These are phyloP conservation scores for Chelmon rostratus DNA, from an alignment of 2,797 vertebrate genomes.

Conservation along the genomic window DNA sequence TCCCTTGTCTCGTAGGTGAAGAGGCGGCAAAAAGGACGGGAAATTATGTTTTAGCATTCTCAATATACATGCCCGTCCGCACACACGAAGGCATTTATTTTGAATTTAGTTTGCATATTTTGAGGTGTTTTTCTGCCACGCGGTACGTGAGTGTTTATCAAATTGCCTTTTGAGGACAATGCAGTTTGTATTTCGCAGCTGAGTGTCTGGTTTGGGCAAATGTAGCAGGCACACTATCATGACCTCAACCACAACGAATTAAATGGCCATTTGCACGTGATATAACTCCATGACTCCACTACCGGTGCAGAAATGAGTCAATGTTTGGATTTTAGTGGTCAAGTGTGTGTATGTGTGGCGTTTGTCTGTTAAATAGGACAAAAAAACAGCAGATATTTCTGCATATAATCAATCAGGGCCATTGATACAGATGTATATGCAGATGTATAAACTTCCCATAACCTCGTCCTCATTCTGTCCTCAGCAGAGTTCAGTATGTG, in stretches of 20 bases:
- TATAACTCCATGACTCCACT: not conserved
- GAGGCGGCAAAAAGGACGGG: constrained; percentile 73
- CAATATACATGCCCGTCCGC: constrained; percentile 70
- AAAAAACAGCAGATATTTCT: not conserved
- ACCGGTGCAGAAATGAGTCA: not conserved
- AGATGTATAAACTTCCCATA: not conserved
- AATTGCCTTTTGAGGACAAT: constrained; percentile 48
- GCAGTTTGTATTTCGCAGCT: constrained; percentile 53
- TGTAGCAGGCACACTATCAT: constrained; percentile 1
- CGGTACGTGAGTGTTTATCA: constrained; percentile 56
- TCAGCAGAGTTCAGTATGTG: constrained; percentile 15
- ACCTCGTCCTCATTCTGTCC: constrained; percentile 2
- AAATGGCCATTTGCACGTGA: constrained; percentile 49
- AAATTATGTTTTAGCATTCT: constrained; percentile 73
- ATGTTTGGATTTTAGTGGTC: not conserved
- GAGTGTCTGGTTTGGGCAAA: constrained; percentile 26
- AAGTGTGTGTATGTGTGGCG: not conserved
- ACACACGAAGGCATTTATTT: constrained; percentile 29
- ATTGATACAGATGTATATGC: not conserved
- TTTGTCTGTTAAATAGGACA: too few relatives aligned
- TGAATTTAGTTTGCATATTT: constrained; percentile 58
- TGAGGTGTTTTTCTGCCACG: constrained; percentile 46
- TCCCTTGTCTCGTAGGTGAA: constrained; percentile 76
- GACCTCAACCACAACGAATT: constrained; percentile 43
- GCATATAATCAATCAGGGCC: not conserved